Percentiles rank a stretch among this genome's conserved stretches.
phyloP scores from a whole-genome alignment of 1,140 invertebrate genomes.

The Holotrichia oblita region DNA sequence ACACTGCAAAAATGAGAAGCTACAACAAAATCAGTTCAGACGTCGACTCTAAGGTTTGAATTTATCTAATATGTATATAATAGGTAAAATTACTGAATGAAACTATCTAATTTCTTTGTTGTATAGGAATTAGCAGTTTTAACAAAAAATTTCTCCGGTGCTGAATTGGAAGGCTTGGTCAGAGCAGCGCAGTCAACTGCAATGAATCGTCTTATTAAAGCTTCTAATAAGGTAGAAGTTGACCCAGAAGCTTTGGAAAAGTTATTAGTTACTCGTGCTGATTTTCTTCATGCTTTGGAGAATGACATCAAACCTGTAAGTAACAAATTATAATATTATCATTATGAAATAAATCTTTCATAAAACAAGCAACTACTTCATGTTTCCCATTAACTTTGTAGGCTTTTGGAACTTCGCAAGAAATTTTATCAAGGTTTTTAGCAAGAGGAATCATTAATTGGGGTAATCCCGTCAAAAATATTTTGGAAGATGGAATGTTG shows the following conservation, averaged over 20 bases:
- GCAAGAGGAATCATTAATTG: constrained; percentile 91
- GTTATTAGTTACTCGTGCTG: constrained; percentile 83
- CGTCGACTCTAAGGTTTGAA: constrained; percentile 77
- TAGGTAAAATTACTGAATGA: background rate
- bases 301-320: constrained; percentile 96
- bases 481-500: constrained; percentile 91
- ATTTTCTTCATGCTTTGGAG: constrained; percentile 96
- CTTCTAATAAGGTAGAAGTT: constrained; percentile 93
- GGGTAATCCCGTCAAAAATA: constrained; percentile 86
- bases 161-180: constrained; percentile 98
- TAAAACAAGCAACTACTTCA: background rate
- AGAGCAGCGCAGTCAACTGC: constrained; percentile 97
- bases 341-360: too few relatives aligned
- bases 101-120: background rate
- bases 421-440: constrained; percentile 85
- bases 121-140: constrained; percentile 80
- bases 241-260: constrained; percentile 97
- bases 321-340: constrained; percentile 44
- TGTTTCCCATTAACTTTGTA: constrained; percentile 56
- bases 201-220: constrained; percentile 98
- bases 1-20: constrained; percentile 91
- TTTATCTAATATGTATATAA: background rate
- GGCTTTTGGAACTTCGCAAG: constrained; percentile 91
- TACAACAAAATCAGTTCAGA: constrained; percentile 90
- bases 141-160: constrained; percentile 99